These are phyloP conservation scores for Myripristis murdjan DNA, from an alignment of 2,797 vertebrate genomes.

Conservation along the genomic window DNA sequence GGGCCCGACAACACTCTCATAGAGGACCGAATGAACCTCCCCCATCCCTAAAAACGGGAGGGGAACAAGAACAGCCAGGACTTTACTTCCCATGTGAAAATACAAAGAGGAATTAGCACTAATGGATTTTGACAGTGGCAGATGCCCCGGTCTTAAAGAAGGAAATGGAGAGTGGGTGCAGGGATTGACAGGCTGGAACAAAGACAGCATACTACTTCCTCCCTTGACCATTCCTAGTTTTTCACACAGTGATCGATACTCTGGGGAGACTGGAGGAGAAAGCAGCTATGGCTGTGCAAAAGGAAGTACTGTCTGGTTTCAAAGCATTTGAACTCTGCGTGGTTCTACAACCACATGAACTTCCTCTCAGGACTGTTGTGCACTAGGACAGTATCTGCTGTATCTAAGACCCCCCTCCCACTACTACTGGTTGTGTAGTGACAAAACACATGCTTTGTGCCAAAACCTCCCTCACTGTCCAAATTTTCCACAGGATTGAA, in stretches of 20 bases:
- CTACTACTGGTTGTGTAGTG: constrained; percentile 42
- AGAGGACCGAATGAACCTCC: constrained; percentile 97
- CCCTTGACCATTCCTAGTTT: background rate
- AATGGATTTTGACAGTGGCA: constrained; percentile 5
- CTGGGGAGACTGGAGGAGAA: constrained; percentile 5
- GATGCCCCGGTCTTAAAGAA: background rate
- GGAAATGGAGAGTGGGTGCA: constrained; percentile 8
- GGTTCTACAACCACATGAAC: constrained; percentile 16
- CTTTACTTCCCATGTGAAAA: constrained; percentile 6
- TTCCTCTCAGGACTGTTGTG: constrained; percentile 64
- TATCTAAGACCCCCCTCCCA: constrained; percentile 18
- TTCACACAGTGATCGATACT: background rate
- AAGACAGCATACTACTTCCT: constrained; percentile 12
- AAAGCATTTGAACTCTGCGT: constrained; percentile 12
- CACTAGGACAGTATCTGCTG: constrained; percentile 49
- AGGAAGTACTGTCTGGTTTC: constrained; percentile 19
- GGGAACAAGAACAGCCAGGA: constrained; percentile 10
- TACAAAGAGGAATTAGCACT: background rate
- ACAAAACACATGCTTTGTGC: constrained; percentile 21
- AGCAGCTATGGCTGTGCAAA: background rate
- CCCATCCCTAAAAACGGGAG: constrained; percentile 87
- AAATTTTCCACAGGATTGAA: background rate
- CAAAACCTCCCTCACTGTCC: constrained; percentile 27
- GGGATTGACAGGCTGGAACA: constrained; percentile 23
- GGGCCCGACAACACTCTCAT: constrained; percentile 93